Evolutionary conservation across 2,113 vertebrate species (phyloP).

Genomic region (Sialia sialis): DNA sequence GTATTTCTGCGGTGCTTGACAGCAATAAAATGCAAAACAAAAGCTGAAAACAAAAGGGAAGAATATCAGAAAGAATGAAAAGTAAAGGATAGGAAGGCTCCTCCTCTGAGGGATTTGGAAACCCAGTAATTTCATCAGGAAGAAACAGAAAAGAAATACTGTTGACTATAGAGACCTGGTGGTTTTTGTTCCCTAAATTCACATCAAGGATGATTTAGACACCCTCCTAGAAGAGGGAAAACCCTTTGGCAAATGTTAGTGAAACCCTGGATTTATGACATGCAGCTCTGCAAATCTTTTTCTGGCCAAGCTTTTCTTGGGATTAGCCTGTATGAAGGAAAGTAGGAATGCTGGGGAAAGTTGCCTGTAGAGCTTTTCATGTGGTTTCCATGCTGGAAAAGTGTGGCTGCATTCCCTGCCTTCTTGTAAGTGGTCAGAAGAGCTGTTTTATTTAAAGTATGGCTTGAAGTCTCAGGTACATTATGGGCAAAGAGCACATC

Average conservation of each 20-base stretch:
- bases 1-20: not conserved
- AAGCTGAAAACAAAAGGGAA: not conserved
- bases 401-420: not conserved
- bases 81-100: not conserved
- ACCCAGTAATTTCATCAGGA: not conserved
- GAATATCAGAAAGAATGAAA: not conserved
- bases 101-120: not conserved
- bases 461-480: conserved; percentile 10
- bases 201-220: conserved; percentile 17
- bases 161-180: not conserved
- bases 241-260: conserved; percentile 1
- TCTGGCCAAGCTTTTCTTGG: conserved; percentile 31
- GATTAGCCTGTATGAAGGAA: not conserved
- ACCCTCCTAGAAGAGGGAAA: conserved; percentile 23
- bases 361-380: conserved; percentile 25
- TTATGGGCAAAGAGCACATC: not conserved
- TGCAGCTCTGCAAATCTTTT: conserved; percentile 39
- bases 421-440: conserved; percentile 31
- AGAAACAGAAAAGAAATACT: not conserved
- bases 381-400: conserved; percentile 54
- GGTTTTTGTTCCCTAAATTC: not conserved
- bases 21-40: not conserved
- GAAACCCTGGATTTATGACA: conserved; percentile 57
- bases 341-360: not conserved
- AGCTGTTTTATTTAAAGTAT: conserved; percentile 49